phyloP scores from a whole-genome alignment of 2,888 invertebrate species.

The Agapetus fuscipes region DNA sequence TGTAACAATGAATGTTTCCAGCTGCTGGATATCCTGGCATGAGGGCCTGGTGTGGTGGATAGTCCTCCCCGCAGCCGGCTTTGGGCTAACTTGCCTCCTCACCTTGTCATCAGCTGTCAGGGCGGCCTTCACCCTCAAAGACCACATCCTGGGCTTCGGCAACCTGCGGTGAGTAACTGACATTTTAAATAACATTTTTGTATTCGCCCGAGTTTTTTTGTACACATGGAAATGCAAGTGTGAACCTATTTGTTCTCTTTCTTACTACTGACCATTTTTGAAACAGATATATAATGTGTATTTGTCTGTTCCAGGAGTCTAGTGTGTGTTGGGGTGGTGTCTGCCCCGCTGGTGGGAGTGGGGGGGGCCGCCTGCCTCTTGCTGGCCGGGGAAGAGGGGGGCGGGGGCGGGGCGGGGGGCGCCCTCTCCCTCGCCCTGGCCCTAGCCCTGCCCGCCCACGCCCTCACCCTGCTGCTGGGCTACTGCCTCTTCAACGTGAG shows the following conservation, averaged over 20 bases:
- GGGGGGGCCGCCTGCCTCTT: conserved; percentile 71
- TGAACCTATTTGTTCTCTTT: too few relatives aligned
- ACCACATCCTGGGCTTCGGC: conserved; percentile 81
- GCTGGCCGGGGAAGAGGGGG: conserved; percentile 53
- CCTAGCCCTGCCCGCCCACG: conserved; percentile 66
- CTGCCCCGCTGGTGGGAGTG: conserved; percentile 72
- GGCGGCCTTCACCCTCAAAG: conserved; percentile 84
- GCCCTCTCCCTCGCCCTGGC: conserved; percentile 67
- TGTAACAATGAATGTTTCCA: conserved; percentile 30
- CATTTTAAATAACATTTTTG: too few relatives aligned
- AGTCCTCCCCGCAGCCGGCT: conserved; percentile 78
- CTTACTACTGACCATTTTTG: neutral
- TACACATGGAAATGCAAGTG: too few relatives aligned
- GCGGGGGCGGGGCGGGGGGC: conserved; percentile 64
- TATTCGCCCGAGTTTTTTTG: too few relatives aligned
- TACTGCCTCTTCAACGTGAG: conserved; percentile 82
- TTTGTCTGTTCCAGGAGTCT: conserved; percentile 64
- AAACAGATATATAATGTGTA: conserved; percentile 12
- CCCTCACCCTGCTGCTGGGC: conserved; percentile 74
- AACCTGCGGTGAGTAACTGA: conserved; percentile 57
- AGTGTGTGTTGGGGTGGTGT: conserved; percentile 78
- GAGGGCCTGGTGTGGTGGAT: conserved; percentile 94
- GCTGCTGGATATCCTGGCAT: conserved; percentile 92
- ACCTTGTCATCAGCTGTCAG: conserved; percentile 78
- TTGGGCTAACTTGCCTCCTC: conserved; percentile 67